Conservation (phyloP, 2,113 vertebrate genomes). For the Cyphomyrus plagiostoma region DNA sequence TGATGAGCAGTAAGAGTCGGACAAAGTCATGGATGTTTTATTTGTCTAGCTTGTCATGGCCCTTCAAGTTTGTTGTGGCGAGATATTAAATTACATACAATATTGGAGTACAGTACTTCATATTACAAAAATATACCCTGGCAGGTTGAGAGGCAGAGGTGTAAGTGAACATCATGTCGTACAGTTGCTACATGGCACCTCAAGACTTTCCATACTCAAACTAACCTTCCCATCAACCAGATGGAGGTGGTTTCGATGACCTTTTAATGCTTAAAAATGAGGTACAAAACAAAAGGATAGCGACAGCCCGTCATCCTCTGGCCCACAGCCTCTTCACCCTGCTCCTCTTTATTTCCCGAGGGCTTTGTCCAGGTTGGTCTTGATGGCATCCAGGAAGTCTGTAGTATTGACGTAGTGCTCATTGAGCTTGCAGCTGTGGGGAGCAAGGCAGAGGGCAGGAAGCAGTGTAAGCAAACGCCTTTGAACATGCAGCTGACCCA, state of each 20-base stretch:
- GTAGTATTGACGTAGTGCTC: constrained; percentile 93
- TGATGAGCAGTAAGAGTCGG: background rate
- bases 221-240: constrained; percentile 19
- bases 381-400: constrained; percentile 94
- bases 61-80: constrained; percentile 22
- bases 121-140: constrained; percentile 13
- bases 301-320: background rate
- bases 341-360: constrained; percentile 73
- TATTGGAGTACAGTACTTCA: constrained; percentile 21
- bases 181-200: constrained; percentile 29
- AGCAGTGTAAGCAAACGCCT: background rate
- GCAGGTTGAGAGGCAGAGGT: background rate
- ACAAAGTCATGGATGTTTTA: background rate
- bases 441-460: background rate
- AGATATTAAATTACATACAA: constrained; percentile 14
- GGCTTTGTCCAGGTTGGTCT: constrained; percentile 86
- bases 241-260: constrained; percentile 23
- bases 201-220: background rate
- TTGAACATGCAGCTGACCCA: background rate
- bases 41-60: background rate
- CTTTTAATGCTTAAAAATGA: constrained; percentile 38
- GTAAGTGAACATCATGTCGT: background rate
- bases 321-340: background rate
- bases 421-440: constrained; percentile 80
- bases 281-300: constrained; percentile 23